Percentiles rank a stretch among this genome's conserved stretches.
phyloP scores from a whole-genome alignment of 2,113 vertebrate species.

The Bujurquina vittata region DNA sequence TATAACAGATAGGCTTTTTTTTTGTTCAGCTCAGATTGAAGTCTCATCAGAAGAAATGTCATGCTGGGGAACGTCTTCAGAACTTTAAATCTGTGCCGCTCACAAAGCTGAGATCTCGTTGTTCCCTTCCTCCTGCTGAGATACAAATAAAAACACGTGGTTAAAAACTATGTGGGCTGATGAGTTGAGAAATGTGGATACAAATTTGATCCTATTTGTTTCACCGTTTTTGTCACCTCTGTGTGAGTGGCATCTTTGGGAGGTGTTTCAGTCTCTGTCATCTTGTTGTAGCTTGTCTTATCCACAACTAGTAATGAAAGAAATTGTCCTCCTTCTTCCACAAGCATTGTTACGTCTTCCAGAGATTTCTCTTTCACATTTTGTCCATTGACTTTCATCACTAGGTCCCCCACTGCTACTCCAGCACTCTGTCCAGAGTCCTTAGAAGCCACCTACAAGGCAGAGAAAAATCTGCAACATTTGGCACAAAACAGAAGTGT shows the following conservation, averaged over 20 bases:
- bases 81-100: neutral
- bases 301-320: constrained; percentile 70
- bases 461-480: neutral
- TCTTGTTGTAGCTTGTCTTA: constrained; percentile 32
- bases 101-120: constrained; percentile 47
- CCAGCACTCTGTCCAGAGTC: constrained; percentile 78
- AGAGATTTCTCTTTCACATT: constrained; percentile 75
- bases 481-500: neutral
- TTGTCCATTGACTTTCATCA: constrained; percentile 83
- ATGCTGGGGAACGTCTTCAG: neutral
- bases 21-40: neutral
- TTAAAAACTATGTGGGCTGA: neutral
- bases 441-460: constrained; percentile 75
- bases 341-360: constrained; percentile 72
- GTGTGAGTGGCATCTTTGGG: neutral
- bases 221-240: constrained; percentile 45
- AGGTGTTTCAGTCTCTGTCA: constrained; percentile 25
- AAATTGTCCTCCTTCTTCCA: constrained; percentile 62
- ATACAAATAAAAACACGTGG: constrained; percentile 18
- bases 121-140: constrained; percentile 44
- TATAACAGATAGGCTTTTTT: neutral
- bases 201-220: neutral
- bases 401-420: constrained; percentile 75
- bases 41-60: neutral
- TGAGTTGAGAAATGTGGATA: neutral